phyloP scores from a whole-genome alignment of 2,888 invertebrate genomes.

The Hyppa rectilinea region DNA sequence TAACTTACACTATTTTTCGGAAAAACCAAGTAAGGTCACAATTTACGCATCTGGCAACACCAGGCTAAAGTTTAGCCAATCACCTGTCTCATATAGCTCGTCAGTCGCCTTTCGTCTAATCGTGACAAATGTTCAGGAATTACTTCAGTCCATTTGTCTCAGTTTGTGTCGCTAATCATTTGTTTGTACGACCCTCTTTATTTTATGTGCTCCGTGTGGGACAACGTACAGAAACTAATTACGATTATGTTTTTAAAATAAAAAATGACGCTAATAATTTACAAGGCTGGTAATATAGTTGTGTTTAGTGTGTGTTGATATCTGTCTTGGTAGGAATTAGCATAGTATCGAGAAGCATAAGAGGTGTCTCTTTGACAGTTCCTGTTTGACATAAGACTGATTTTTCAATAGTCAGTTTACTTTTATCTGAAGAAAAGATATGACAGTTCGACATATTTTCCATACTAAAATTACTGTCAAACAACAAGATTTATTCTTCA shows the following conservation, averaged over 20 bases:
- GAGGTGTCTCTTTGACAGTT: not conserved
- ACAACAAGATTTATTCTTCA: too few species aligned
- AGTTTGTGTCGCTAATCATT: slow-evolving; percentile 76
- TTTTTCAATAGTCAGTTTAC: too few species aligned
- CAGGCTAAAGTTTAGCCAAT: slow-evolving; percentile 31
- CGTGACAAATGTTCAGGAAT: slow-evolving; percentile 79
- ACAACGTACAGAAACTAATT: slow-evolving; percentile 33
- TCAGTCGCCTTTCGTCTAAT: slow-evolving; percentile 68
- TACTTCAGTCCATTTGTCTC: slow-evolving; percentile 79
- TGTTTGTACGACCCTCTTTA: slow-evolving; percentile 59
- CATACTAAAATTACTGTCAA: too few species aligned
- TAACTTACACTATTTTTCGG: not conserved
- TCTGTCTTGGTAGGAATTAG: not conserved
- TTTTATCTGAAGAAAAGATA: too few species aligned
- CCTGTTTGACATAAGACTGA: not conserved
- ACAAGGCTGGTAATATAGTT: not conserved
- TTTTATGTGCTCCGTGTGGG: slow-evolving; percentile 42
- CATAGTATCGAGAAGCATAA: not conserved
- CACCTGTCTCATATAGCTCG: slow-evolving; percentile 54
- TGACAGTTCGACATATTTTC: too few species aligned
- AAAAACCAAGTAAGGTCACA: slow-evolving; percentile 3
- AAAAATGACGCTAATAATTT: slow-evolving; percentile 16
- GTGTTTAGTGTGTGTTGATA: too few species aligned
- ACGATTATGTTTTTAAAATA: slow-evolving; percentile 13
- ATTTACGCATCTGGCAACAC: slow-evolving; percentile 23